A percentile compares a stretch with the other conserved stretches of the same genome.
Evolutionary conservation across 2,797 vertebrate species (phyloP).

Genomic region (Natrix natrix): DNA sequence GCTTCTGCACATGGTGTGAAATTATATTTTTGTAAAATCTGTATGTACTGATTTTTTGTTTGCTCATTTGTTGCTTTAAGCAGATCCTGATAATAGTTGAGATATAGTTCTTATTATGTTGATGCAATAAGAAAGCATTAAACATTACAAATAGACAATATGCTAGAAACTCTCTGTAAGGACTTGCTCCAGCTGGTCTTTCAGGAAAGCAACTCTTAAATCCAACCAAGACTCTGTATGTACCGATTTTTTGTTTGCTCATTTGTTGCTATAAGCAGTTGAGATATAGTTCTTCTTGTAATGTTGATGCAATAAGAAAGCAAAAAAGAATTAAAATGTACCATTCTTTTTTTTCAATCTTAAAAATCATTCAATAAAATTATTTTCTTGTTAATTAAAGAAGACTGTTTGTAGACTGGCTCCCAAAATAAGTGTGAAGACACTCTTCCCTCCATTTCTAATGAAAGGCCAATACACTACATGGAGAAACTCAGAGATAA

Average conservation of each 20-base stretch:
- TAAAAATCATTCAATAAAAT: slow-evolving; percentile 7
- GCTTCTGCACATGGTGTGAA: slow-evolving; percentile 35
- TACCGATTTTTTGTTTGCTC: slow-evolving; percentile 5
- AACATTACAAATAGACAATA: too few species aligned
- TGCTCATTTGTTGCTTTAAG: slow-evolving; percentile 29
- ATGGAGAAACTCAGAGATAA: background rate
- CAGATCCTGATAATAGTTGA: slow-evolving; percentile 47
- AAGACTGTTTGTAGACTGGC: background rate
- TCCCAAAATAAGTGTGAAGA: background rate
- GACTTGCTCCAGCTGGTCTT: too few species aligned
- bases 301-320: slow-evolving; percentile 11
- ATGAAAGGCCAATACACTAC: background rate
- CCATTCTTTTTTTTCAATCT: slow-evolving; percentile 26
- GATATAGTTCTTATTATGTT: slow-evolving; percentile 25
- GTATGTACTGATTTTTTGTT: slow-evolving; percentile 8
- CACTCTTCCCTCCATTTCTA: background rate
- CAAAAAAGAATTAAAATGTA: slow-evolving; percentile 31
- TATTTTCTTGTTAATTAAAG: background rate
- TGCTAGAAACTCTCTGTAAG: too few species aligned
- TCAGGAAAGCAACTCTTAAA: too few species aligned
- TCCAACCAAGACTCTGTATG: background rate
- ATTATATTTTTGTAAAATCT: slow-evolving; percentile 54
- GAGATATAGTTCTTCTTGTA: slow-evolving; percentile 24
- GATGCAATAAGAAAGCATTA: background rate
- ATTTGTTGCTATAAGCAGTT: slow-evolving; percentile 36